phyloP scores from a whole-genome alignment of 2,797 vertebrate species.

The Fistularia tabacaria region DNA sequence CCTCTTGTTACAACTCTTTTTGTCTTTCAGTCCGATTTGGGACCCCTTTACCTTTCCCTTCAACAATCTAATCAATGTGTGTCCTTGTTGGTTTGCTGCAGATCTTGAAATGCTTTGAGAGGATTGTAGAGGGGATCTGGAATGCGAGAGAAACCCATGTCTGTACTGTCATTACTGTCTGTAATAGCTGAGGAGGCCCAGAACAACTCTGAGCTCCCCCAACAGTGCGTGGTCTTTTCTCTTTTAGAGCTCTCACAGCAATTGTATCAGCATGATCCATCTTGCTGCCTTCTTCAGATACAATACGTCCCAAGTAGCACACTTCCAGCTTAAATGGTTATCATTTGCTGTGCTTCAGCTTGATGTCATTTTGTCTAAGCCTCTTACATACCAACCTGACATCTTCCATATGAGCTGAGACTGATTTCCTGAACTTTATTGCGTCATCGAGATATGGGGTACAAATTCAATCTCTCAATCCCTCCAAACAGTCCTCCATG shows the following conservation, averaged over 20 bases:
- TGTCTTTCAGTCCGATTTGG: too few species aligned
- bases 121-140: neutral
- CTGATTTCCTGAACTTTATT: neutral
- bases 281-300: constrained; percentile 1
- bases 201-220: neutral
- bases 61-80: too few species aligned
- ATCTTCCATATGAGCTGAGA: too few species aligned
- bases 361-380: constrained; percentile 1
- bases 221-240: neutral
- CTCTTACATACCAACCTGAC: neutral
- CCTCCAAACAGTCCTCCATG: too few species aligned
- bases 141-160: neutral
- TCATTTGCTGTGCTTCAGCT: constrained; percentile 1
- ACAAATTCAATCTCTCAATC: neutral
- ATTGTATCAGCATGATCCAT: neutral
- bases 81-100: too few species aligned
- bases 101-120: neutral
- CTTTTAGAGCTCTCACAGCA: neutral
- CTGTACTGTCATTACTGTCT: too few species aligned
- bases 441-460: neutral
- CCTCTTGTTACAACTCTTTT: too few species aligned
- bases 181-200: neutral
- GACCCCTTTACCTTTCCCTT: too few species aligned
- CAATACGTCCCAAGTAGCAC: neutral
- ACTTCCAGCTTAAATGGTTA: neutral